These are phyloP conservation scores for Stenopsyche tienmushanensis DNA, from an alignment of 1,140 invertebrate species.

Conservation along the genomic window DNA sequence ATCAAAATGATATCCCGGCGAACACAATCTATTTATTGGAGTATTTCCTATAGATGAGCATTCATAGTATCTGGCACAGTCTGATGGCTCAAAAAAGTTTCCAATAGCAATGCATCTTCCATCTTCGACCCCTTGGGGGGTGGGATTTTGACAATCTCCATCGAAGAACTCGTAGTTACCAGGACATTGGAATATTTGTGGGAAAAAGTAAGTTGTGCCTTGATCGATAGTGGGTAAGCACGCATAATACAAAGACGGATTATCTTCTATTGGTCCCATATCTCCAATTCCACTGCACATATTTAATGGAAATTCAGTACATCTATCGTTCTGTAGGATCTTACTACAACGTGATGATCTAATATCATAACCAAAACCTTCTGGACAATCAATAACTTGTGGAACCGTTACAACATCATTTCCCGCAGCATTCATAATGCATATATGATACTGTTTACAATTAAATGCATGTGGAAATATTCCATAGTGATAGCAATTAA, in stretches of 20 bases:
- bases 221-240: background rate
- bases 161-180: background rate
- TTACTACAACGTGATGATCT: background rate
- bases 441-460: constrained; percentile 51
- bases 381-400: background rate
- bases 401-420: background rate
- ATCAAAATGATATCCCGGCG: background rate
- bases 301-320: background rate
- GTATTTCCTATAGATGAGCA: background rate
- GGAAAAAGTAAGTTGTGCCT: background rate
- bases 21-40: background rate
- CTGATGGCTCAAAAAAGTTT: background rate
- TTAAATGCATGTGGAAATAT: constrained; percentile 50
- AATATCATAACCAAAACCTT: constrained; percentile 4
- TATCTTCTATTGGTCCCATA: background rate
- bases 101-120: background rate
- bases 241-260: background rate
- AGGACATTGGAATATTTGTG: background rate
- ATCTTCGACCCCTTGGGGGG: background rate
- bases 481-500: constrained; percentile 32
- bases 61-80: background rate
- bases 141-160: background rate
- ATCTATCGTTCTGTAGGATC: background rate
- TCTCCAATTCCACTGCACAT: background rate
- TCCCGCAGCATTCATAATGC: constrained; percentile 10